Percentiles rank a stretch among this genome's conserved stretches.
These are phyloP conservation scores for Tenualosa thibaudeaui DNA, from an alignment of 2,797 vertebrate genomes.

Conservation along the genomic window DNA sequence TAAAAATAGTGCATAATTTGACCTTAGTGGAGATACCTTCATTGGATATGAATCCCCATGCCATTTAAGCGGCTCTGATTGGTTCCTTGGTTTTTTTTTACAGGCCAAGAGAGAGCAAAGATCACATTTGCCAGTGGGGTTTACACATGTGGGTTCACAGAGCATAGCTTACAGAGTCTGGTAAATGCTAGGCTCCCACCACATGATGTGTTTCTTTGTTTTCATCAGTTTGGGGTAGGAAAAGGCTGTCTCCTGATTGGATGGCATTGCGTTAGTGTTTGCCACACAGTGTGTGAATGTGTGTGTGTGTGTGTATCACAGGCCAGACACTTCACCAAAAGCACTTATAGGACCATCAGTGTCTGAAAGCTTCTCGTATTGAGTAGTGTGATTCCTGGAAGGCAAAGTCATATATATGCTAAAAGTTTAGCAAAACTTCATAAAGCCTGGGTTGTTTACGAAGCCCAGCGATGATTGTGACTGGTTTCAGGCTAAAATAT, in stretches of 20 bases:
- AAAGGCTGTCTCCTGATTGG: neutral
- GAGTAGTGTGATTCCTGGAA: neutral
- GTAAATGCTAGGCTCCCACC: neutral
- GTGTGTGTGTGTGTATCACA: neutral
- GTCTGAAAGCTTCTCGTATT: neutral
- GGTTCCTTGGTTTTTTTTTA: too few relatives aligned
- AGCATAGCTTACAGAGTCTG: neutral
- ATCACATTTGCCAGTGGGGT: too few relatives aligned
- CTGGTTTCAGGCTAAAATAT: neutral
- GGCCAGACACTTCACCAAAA: neutral
- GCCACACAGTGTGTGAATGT: neutral
- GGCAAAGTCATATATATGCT: neutral
- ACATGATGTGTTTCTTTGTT: neutral
- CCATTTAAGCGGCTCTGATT: too few relatives aligned
- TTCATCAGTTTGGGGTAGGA: neutral
- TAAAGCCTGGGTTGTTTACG: neutral
- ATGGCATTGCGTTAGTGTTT: neutral
- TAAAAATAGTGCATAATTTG: too few relatives aligned
- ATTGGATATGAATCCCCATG: too few relatives aligned
- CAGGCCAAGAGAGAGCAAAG: too few relatives aligned
- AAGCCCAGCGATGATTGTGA: neutral
- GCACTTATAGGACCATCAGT: neutral
- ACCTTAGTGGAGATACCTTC: too few relatives aligned
- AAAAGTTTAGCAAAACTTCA: neutral
- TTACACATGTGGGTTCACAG: too few relatives aligned